Evolutionary conservation across 1,140 invertebrate genomes (phyloP).

Genomic region (Cylas formicarius): DNA sequence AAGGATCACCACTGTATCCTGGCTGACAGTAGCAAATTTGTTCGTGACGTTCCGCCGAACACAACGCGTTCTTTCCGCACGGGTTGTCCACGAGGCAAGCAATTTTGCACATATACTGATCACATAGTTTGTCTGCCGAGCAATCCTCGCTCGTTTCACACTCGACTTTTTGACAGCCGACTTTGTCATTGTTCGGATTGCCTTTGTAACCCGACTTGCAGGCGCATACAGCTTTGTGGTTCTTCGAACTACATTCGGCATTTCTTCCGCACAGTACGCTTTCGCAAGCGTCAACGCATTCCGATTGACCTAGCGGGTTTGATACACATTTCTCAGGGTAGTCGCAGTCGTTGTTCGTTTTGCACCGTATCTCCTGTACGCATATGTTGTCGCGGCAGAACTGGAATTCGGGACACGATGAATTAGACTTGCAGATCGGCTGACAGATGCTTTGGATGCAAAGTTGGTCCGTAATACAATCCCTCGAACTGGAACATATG

Average conservation of each 20-base stretch:
- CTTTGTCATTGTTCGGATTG: constrained; percentile 61
- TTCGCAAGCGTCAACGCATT: constrained; percentile 65
- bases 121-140: constrained; percentile 72
- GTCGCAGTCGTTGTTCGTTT: constrained; percentile 60
- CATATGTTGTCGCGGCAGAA: constrained; percentile 77
- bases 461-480: constrained; percentile 72
- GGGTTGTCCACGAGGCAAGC: constrained; percentile 72
- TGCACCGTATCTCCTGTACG: constrained; percentile 69
- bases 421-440: constrained; percentile 67
- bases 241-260: constrained; percentile 62
- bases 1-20: constrained; percentile 73
- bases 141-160: constrained; percentile 66
- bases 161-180: constrained; percentile 71
- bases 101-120: constrained; percentile 72
- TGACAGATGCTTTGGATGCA: constrained; percentile 74
- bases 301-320: constrained; percentile 60
- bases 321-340: constrained; percentile 59
- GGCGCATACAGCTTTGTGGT: constrained; percentile 64
- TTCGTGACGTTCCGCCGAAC: constrained; percentile 69
- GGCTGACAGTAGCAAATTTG: constrained; percentile 76
- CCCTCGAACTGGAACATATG: constrained; percentile 65
- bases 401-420: constrained; percentile 72
- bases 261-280: constrained; percentile 72
- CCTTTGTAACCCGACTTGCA: constrained; percentile 74
- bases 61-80: constrained; percentile 76